Percentiles rank a stretch among this genome's conserved stretches.
Conservation (phyloP, 1,140 invertebrate genomes). For the Stegodyphus mimosarum region DNA sequence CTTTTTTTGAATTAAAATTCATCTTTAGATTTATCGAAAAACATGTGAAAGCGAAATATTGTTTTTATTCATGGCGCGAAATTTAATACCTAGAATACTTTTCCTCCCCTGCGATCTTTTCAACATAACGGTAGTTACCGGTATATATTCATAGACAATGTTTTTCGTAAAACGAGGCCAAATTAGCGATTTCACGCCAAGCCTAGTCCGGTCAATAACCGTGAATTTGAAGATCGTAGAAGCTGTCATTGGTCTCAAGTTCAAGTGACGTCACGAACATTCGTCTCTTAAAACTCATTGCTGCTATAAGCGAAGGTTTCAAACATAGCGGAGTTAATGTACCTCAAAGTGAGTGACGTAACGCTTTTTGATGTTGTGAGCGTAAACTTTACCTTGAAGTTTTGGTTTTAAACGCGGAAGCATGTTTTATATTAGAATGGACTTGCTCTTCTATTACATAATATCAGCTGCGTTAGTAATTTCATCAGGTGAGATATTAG, state of each 20-base stretch:
- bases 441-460: constrained; percentile 4
- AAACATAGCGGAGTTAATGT: constrained; percentile 20
- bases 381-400: constrained; percentile 16
- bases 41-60: too few species aligned
- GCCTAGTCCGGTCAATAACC: constrained; percentile 11
- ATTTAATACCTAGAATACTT: too few species aligned
- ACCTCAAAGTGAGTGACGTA: neutral
- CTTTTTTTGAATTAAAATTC: too few species aligned
- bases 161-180: neutral
- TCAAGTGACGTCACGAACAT: constrained; percentile 33
- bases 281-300: constrained; percentile 42
- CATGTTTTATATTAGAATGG: neutral
- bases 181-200: neutral
- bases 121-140: too few species aligned
- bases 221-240: neutral
- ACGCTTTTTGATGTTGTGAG: constrained; percentile 9
- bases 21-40: too few species aligned
- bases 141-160: too few species aligned
- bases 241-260: constrained; percentile 34
- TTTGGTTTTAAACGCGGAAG: neutral
- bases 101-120: too few species aligned
- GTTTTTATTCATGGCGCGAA: too few species aligned
- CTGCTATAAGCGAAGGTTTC: constrained; percentile 20
- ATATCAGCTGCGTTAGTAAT: constrained; percentile 5
- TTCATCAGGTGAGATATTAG: constrained; percentile 6